Base-by-base conservation (phyloP, 2,888 invertebrate species). In the Polyploca ridens region DNA sequence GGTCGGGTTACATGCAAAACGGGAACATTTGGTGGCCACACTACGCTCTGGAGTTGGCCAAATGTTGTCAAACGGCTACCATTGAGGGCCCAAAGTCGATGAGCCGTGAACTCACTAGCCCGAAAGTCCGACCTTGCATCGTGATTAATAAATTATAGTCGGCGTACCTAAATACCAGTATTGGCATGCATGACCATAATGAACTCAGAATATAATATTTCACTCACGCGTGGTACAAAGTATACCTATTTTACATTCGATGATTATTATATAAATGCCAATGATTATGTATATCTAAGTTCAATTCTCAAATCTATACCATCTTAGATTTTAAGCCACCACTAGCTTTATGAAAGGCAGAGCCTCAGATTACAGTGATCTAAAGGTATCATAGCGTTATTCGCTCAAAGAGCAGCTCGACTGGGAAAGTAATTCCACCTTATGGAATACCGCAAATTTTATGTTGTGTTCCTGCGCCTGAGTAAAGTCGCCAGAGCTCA, bases 21-120 rank as follows among this genome's bases (percentile, higher is more conserved):
- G 78, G 81, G 77, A 89, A 89, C 92, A 91, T 91, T 90, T 90
- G 90, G 90, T 83, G 84, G 81, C 88, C 91, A 89, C 87, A 86
- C 89, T 84, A 85, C 13, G 74, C 74, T 73, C 74, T 71, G 73
- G 72, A 73, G 72, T 75, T 76, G 78, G 78, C 89, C 87, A 88
- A 90, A 90, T 89, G 89, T 76, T 78, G 85, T 83, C 88, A 89
- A 90, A 90, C 86, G 76, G 65, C 70, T 71, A 73, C 74, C 91
- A 90, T 90, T 91, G 83, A 91, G 77, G 84, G 74, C 70, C 75
- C 64, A 64, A 62, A 74, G 61, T 74, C 79, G 83, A 63, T 85
- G 82, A 81, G 77, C 81, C 79, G 84, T 81, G 78, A 82, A 85
- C 78, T 83, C 83, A 75, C 67, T 76, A 65, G 66, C 71, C 73